phyloP scores from a whole-genome alignment of 2,797 vertebrate genomes.

The Sebastes minor region DNA sequence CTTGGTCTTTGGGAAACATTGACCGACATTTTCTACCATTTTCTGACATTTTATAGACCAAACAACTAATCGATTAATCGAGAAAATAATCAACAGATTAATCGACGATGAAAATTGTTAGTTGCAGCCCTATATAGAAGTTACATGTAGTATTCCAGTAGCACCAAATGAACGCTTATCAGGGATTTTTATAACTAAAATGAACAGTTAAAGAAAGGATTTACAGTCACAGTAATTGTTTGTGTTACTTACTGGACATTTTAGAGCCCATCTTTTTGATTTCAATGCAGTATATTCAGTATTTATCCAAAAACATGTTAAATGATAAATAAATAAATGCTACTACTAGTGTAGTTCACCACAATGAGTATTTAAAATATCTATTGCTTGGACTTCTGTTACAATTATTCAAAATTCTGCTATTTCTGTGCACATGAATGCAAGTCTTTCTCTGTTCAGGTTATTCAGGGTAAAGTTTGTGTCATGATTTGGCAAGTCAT shows the following conservation, averaged over 20 bases:
- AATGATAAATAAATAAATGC: background rate
- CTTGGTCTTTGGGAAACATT: no score
- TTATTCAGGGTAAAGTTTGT: background rate
- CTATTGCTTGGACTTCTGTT: background rate
- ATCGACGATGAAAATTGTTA: no score
- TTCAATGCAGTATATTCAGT: background rate
- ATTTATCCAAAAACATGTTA: background rate
- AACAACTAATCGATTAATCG: no score
- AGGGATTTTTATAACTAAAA: background rate
- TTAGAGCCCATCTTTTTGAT: background rate
- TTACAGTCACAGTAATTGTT: background rate
- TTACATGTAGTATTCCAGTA: no score
- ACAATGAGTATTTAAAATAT: background rate
- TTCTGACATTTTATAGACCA: no score
- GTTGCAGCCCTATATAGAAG: no score
- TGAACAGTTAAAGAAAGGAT: background rate
- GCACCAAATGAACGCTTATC: background rate
- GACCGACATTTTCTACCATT: no score
- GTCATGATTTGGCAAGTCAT: background rate
- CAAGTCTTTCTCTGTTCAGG: background rate
- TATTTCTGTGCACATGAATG: background rate
- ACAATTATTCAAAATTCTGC: background rate
- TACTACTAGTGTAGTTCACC: background rate
- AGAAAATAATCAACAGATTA: no score
- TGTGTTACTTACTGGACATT: background rate